Evolutionary conservation across 92 coral and sea anemone genomes (phyloP).

Genomic region (Umimayanthus chanpuru): DNA sequence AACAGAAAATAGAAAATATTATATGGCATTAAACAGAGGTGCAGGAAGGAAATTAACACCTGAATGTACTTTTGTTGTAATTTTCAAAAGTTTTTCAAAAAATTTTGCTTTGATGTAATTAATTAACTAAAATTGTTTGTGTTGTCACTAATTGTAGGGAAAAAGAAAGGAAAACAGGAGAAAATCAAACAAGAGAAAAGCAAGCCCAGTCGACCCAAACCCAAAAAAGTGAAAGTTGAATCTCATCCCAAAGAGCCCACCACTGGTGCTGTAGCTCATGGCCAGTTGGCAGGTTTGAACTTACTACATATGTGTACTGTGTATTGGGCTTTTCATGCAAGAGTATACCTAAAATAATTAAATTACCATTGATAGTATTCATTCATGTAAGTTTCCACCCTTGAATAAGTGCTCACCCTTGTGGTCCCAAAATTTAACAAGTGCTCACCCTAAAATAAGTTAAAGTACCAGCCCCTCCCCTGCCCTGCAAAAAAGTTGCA

Average conservation of each 20-base stretch:
- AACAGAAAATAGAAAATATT: too few species aligned
- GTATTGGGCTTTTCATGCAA: neutral
- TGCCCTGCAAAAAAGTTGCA: too few species aligned
- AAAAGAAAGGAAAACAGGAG: slow-evolving; percentile 33
- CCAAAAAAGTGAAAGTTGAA: slow-evolving; percentile 30
- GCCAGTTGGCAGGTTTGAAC: slow-evolving; percentile 25
- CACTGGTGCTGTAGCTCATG: neutral
- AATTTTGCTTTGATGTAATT: neutral
- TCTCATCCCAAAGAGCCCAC: slow-evolving; percentile 34
- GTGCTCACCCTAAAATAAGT: too few species aligned
- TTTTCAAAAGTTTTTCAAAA: neutral
- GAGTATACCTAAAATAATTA: too few species aligned
- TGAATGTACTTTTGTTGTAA: too few species aligned
- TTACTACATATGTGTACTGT: neutral
- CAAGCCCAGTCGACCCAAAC: slow-evolving; percentile 28
- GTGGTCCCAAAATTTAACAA: too few species aligned
- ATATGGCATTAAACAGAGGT: too few species aligned
- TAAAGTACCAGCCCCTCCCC: too few species aligned
- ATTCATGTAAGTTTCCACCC: too few species aligned
- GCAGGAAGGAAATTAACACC: too few species aligned
- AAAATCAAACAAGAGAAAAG: slow-evolving; percentile 32
- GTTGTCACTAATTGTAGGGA: neutral
- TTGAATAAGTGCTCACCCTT: too few species aligned
- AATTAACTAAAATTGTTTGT: neutral
- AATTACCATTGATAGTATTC: too few species aligned